Conservation (phyloP, 2,113 vertebrate species). For the Crotophaga sulcirostris region DNA sequence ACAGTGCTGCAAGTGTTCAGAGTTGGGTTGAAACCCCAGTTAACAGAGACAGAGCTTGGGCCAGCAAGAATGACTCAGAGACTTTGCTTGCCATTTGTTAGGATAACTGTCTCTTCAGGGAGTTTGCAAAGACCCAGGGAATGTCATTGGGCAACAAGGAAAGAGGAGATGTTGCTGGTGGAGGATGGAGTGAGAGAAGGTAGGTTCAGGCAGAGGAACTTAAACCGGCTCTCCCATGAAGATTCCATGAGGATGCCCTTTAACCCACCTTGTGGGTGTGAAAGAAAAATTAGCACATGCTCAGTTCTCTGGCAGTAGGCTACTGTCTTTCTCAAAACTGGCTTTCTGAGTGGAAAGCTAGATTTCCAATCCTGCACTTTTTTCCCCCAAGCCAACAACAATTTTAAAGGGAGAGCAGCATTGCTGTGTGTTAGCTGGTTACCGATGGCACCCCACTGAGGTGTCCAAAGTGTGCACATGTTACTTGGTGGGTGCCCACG, state of each 20-base stretch:
- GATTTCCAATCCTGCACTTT: not conserved
- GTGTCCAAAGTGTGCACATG: not conserved
- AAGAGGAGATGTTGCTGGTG: not conserved
- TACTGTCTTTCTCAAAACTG: not conserved
- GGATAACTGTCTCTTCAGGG: not conserved
- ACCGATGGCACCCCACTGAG: rapidly evolving
- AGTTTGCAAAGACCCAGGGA: not conserved
- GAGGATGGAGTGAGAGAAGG: not conserved
- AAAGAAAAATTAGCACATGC: not conserved
- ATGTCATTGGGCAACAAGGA: not conserved
- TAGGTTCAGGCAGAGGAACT: not conserved
- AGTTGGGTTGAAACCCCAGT: not conserved
- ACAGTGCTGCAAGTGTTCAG: not conserved
- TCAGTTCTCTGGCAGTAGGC: not conserved
- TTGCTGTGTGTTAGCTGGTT: rapidly evolving
- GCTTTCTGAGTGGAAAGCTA: not conserved
- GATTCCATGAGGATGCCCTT: no score
- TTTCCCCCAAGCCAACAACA: not conserved
- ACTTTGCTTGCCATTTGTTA: not conserved
- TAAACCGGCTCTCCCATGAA: not conserved
- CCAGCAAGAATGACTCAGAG: not conserved
- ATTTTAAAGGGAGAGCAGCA: not conserved
- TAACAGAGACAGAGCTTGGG: not conserved
- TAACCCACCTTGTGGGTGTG: not conserved
- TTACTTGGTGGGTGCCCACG: not conserved